Evolutionary conservation across 2,888 invertebrate genomes (phyloP), one percentile per base, ranked within the genome.

Genomic region (Pteria penguin): DNA sequence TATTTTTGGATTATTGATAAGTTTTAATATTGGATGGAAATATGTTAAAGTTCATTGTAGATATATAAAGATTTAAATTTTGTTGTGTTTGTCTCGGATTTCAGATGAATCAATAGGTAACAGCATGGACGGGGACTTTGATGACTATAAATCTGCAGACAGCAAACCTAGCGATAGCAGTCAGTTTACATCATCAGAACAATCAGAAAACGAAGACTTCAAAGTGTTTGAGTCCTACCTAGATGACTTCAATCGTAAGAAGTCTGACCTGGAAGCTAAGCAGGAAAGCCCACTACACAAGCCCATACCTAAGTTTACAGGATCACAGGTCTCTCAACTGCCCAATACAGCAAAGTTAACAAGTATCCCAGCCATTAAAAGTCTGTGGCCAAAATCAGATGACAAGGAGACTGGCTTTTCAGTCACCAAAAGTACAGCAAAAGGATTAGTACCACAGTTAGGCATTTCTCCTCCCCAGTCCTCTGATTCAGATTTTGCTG

Each of bases 141-240:
- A 88, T 45, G 90, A 89, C 63, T 88, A 86, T 65, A 86, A 86
- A 63, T 86, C 86, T 8, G 85, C 84, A 4, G 85, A 82, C 60
- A 85, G 87, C 65, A 86, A 85, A 71, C 84, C 83, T 0, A 85
- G 85, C 69, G 88, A 88, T 79, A 83, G 83, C 32, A 88, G 88
- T 76, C 87, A 87, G 74, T 84, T 88, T 65, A 88, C 87, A 61
- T 88, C 88, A 5, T 87, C 87, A 0, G 89, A 89, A 69, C 88
- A 88, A 69, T 89, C 88, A 5, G 89, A 89, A 75, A 87, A 83
- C 22, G 89, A 89, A 65, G 89, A 89, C 60, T 87, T 89, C 72
- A 84, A 84, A 33, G 85, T 84, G 76, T 86, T 89, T 78, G 89
- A 89, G 66, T 83, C 81, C 27, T 89, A 89, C 68, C 82, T 89